Percentiles rank a stretch among this genome's conserved stretches.
These are phyloP conservation scores for Epinotia ramella DNA, from an alignment of 2,888 invertebrate genomes.

Conservation along the genomic window DNA sequence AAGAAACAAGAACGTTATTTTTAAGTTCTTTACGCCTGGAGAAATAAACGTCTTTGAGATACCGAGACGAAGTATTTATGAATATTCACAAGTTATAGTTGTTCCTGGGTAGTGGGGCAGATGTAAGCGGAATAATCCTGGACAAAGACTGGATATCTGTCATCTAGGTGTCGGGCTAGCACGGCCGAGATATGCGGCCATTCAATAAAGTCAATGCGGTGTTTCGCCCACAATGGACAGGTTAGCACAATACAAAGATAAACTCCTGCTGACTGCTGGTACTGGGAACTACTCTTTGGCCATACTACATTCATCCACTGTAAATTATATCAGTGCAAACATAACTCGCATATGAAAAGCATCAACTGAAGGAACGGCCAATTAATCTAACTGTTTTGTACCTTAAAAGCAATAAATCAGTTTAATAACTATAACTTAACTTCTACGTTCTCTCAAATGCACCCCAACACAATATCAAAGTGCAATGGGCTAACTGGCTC, in stretches of 20 bases:
- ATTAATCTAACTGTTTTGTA: too few species aligned
- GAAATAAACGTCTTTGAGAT: conserved; percentile 6
- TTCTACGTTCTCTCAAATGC: too few species aligned
- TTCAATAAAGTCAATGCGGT: conserved; percentile 39
- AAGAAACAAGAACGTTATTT: conserved; percentile 33
- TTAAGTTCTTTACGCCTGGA: conserved; percentile 26
- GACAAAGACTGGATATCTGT: conserved; percentile 42
- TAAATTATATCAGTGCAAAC: too few species aligned
- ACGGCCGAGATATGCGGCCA: conserved; percentile 39
- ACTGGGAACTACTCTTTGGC: not conserved
- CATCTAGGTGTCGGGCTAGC: conserved; percentile 31
- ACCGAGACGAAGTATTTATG: conserved; percentile 9
- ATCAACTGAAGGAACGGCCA: too few species aligned
- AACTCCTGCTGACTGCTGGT: conserved; percentile 7
- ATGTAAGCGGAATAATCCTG: conserved; percentile 15
- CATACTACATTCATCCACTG: not conserved
- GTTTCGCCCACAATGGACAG: conserved; percentile 29
- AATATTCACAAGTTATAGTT: conserved; percentile 21
- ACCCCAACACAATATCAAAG: too few species aligned
- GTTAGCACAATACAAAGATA: conserved; percentile 43
- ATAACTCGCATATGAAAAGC: too few species aligned
- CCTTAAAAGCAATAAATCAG: too few species aligned
- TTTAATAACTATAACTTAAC: too few species aligned
- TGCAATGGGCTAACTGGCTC: too few species aligned
- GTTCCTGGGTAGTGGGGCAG: conserved; percentile 21